Evolutionary conservation across 2,888 invertebrate genomes (phyloP), one percentile per base, ranked within the genome.

Genomic region (Heliconius ethilla): DNA sequence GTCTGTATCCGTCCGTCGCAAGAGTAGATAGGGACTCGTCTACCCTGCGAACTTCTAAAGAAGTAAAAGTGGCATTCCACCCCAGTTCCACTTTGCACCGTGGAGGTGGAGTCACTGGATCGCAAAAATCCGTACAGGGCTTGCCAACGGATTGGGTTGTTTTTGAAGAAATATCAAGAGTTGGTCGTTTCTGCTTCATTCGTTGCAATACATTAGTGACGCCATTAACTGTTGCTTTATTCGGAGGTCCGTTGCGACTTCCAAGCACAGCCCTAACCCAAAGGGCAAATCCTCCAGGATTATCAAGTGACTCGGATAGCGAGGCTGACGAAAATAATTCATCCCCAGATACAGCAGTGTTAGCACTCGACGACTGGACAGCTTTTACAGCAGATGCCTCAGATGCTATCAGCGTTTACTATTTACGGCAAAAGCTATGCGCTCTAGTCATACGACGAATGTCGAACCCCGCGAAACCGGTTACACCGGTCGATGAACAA

Each of bases 1-100:
- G 99, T 0, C 95, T 98, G 79, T 99, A 99, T 91, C 99, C 99
- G 0, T 97, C 98, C 84, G 90, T 99, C 67, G 97, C 97, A 27
- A 95, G 96, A 29, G 96, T 97, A 1, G 97, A 97, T 87, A 91
- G 96, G 22, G 95, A 95, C 33, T 95, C 95, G 40, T 89, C 91
- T 22, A 95, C 95, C 3, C 87, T 97, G 18, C 92, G 96, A 27
- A 96, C 97, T 10, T 95, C 96, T 85, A 96, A 95, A 22, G 95
- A 95, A 81, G 92, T 93, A 0, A 90, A 91, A 27, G 91, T 95
- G 1, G 93, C 94, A 0, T 90, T 96, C 82, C 95, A 95, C 70
- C 95, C 95, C 0, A 95, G 94, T 92, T 98, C 92, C 90, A 97
- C 93, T 89, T 93, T 85, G 90, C 96, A 80, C 96, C 96, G 80